Evolutionary conservation across 2,888 invertebrate species (phyloP).

Genomic region (Sylvicola cinctus): DNA sequence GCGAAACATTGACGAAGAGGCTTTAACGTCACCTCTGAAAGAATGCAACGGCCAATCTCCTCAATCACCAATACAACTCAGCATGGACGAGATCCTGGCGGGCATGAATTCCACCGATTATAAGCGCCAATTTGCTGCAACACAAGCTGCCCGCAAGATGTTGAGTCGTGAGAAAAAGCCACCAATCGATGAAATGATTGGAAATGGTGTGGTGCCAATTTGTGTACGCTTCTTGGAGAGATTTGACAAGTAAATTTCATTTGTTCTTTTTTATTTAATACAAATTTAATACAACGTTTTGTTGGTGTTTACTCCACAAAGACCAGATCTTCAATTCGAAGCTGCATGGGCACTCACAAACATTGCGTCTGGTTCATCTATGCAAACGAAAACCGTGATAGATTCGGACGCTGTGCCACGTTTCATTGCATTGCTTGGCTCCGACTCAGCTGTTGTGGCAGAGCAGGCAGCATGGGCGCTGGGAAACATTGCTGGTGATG

Average conservation of each 20-base stretch:
- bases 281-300: neutral
- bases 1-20: slow-evolving; percentile 50
- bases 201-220: slow-evolving; percentile 62
- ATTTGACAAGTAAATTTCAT: slow-evolving; percentile 42
- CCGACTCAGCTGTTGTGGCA: slow-evolving; percentile 45
- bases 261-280: neutral
- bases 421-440: slow-evolving; percentile 50
- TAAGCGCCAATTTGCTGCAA: slow-evolving; percentile 40
- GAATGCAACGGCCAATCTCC: slow-evolving; percentile 25
- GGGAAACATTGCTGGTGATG: slow-evolving; percentile 94
- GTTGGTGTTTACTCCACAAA: slow-evolving; percentile 15
- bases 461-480: slow-evolving; percentile 96
- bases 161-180: slow-evolving; percentile 78
- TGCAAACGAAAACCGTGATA: slow-evolving; percentile 77
- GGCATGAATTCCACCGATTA: slow-evolving; percentile 48
- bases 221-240: slow-evolving; percentile 56
- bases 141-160: slow-evolving; percentile 68
- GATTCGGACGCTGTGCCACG: slow-evolving; percentile 67
- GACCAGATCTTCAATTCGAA: slow-evolving; percentile 72
- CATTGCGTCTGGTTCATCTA: slow-evolving; percentile 84
- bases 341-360: slow-evolving; percentile 96
- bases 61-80: slow-evolving; percentile 27
- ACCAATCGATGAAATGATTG: slow-evolving; percentile 71
- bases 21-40: slow-evolving; percentile 27
- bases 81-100: slow-evolving; percentile 49